A percentile compares a stretch with the other conserved stretches of the same genome.
Conservation (phyloP, 2,888 invertebrate species). For the Chouioia cunea region DNA sequence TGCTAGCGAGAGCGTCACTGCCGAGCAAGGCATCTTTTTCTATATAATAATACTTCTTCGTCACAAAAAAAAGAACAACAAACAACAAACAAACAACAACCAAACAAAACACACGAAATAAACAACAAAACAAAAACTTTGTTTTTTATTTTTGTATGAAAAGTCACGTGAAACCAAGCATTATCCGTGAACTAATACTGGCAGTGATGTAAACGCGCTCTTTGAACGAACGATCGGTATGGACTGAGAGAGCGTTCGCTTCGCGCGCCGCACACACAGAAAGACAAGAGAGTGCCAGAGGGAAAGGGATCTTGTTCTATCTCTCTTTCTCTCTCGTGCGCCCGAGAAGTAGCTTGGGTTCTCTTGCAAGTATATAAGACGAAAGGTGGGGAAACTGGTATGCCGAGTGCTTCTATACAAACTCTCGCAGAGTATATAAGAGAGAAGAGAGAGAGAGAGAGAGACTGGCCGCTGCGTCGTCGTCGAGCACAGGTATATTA, state of each 20-base stretch:
- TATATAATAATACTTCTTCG: neutral
- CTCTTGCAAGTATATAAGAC: slow-evolving; percentile 28
- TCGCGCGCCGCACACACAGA: slow-evolving; percentile 7
- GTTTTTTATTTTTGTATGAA: no score
- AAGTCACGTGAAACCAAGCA: no score
- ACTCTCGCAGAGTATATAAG: slow-evolving; percentile 31
- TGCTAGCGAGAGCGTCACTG: slow-evolving; percentile 93
- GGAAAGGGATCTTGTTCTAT: neutral
- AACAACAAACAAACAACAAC: no score
- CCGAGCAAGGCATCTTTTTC: slow-evolving; percentile 86
- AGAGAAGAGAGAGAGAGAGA: slow-evolving; percentile 52
- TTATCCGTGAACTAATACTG: no score
- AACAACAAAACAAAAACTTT: no score
- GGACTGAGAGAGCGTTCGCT: slow-evolving; percentile 36
- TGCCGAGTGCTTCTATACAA: slow-evolving; percentile 36
- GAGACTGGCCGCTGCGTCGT: slow-evolving; percentile 48
- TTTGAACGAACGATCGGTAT: neutral
- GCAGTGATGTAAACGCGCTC: neutral
- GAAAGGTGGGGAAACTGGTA: slow-evolving; percentile 53
- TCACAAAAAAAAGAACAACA: no score
- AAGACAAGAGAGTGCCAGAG: neutral
- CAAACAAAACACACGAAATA: no score
- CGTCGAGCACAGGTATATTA: slow-evolving; percentile 59
- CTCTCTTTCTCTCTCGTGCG: slow-evolving; percentile 25
- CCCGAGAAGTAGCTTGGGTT: slow-evolving; percentile 19